These are phyloP conservation scores for Apodemus speciosus DNA, from an alignment of 2,113 vertebrate species.

Conservation along the genomic window DNA sequence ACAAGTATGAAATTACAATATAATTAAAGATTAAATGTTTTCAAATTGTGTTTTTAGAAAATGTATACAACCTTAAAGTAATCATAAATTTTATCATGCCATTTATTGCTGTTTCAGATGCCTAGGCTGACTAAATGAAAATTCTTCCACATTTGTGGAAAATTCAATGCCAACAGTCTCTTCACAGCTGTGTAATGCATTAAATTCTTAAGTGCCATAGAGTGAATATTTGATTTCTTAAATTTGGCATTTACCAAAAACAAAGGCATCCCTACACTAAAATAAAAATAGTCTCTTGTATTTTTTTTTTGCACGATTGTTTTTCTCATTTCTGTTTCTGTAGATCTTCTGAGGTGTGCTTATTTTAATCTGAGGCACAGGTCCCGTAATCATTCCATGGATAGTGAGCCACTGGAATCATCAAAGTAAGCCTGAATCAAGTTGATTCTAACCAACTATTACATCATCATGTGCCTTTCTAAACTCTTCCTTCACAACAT, in stretches of 20 bases:
- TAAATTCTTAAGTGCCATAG: constrained; percentile 68
- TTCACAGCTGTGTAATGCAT: constrained; percentile 75
- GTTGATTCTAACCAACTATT: not conserved
- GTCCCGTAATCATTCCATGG: constrained; percentile 56
- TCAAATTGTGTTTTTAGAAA: constrained; percentile 7
- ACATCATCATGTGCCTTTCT: not conserved
- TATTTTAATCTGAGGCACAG: not conserved
- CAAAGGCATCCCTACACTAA: not conserved
- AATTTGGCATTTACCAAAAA: constrained; percentile 13
- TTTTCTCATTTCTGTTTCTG: constrained; percentile 60
- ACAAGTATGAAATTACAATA: constrained; percentile 18
- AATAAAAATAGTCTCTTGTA: not conserved
- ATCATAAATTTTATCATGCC: constrained; percentile 45
- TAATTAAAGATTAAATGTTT: constrained; percentile 38
- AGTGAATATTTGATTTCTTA: constrained; percentile 67
- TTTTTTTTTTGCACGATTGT: not conserved
- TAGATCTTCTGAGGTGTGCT: constrained; percentile 46
- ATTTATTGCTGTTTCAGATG: constrained; percentile 62
- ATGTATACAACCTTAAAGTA: constrained; percentile 26
- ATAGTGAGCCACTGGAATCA: not conserved
- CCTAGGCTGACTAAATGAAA: constrained; percentile 62
- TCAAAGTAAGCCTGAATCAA: not conserved
- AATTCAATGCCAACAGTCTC: constrained; percentile 65
- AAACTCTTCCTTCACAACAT: not conserved
- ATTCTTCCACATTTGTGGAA: constrained; percentile 65